These are phyloP conservation scores for Conger conger DNA, from an alignment of 2,113 vertebrate species.

Conservation along the genomic window DNA sequence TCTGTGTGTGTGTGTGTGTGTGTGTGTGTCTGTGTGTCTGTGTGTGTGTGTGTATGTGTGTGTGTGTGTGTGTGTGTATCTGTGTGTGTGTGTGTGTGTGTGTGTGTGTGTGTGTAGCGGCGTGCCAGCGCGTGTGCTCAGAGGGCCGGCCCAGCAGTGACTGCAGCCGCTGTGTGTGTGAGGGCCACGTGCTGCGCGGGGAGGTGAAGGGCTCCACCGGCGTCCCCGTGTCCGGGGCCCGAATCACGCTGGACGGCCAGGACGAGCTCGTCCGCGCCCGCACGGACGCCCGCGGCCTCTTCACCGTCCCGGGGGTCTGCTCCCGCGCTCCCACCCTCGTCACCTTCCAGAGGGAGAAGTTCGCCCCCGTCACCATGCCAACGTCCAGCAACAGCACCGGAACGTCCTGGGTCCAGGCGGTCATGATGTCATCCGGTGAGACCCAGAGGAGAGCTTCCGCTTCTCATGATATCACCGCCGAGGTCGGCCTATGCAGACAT, in stretches of 20 bases:
- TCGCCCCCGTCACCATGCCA: conserved; percentile 57
- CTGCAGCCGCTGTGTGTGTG: conserved; percentile 76
- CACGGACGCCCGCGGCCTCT: conserved; percentile 71
- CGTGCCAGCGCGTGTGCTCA: conserved; percentile 61
- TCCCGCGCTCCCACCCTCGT: conserved; percentile 53
- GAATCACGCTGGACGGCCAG: conserved; percentile 62
- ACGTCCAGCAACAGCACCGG: conserved; percentile 66
- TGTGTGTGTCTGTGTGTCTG: too few species aligned
- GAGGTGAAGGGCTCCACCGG: conserved; percentile 67
- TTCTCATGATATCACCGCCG: not conserved
- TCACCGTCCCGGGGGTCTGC: conserved; percentile 72
- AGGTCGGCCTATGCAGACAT: conserved; percentile 5
- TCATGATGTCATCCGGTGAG: conserved; percentile 80
- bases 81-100: not conserved
- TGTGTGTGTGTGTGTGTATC: not conserved
- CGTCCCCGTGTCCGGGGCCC: conserved; percentile 64
- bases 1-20: too few species aligned
- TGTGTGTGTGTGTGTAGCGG: conserved; percentile 40
- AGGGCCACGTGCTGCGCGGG: conserved; percentile 68
- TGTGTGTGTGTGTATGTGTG: too few species aligned
- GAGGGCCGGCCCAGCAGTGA: conserved; percentile 63
- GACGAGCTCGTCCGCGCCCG: conserved; percentile 58
- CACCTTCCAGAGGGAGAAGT: conserved; percentile 74
- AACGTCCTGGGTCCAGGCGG: conserved; percentile 59
- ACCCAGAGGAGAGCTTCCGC: not conserved